These are phyloP conservation scores for Scaptomyza pallida DNA, from an alignment of 1,140 invertebrate genomes.

Conservation along the genomic window DNA sequence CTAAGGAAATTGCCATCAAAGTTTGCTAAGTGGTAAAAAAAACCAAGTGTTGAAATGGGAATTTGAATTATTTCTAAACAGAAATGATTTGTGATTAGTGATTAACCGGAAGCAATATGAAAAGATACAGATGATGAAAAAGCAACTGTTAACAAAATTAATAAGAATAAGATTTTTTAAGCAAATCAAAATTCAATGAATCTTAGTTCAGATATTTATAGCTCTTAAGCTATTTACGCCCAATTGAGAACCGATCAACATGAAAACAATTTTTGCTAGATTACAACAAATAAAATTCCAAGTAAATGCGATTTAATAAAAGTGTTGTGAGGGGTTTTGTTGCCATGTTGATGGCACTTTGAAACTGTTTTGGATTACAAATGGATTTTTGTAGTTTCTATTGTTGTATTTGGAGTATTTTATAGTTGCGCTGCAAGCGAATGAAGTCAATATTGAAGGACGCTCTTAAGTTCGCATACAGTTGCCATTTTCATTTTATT, in stretches of 20 bases:
- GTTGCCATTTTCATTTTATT: neutral
- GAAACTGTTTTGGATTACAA: neutral
- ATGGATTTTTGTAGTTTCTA: neutral
- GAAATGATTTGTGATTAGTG: conserved; percentile 1
- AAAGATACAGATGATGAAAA: neutral
- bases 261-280: neutral
- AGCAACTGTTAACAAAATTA: too few relatives aligned
- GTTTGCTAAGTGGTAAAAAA: neutral
- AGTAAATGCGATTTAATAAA: neutral
- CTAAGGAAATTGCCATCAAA: conserved; percentile 4
- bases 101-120: neutral
- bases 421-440: neutral
- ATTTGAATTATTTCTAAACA: conserved; percentile 7
- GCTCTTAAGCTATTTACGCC: too few relatives aligned
- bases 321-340: neutral
- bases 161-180: too few relatives aligned
- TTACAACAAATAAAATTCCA: too few relatives aligned
- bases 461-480: neutral
- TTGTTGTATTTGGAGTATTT: neutral
- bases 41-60: conserved; percentile 30
- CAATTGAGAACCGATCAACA: neutral
- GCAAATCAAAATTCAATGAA: too few relatives aligned
- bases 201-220: too few relatives aligned
- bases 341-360: neutral
- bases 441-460: conserved; percentile 8